Base-by-base conservation (phyloP, 2,113 vertebrate species). In the Phaetusa simplex region DNA sequence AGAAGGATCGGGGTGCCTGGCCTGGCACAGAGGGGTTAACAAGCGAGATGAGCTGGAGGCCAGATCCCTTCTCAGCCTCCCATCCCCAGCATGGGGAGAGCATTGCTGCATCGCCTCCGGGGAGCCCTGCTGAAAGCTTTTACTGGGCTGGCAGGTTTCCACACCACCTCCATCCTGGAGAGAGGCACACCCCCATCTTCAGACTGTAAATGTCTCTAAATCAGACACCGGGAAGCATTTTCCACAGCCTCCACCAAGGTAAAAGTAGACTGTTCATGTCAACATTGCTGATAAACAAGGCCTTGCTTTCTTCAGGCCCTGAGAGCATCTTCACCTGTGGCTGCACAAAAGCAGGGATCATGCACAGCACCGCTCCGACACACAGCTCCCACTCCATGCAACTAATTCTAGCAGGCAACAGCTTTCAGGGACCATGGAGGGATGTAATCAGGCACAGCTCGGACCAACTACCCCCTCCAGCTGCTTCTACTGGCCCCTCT, bases 61-160 rank as follows among this genome's bases (percentile, higher is more conserved):
- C 71, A 59, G 43, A 61, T 30, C 72, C 38, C n/a, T 34, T 18
- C 38, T 22, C 72, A 74, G 29, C 55, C 50, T 74, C 42, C 47
- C 70, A 58, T 19, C 6, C 42, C 73, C 70, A 23, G 56, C 52
- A 13, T 3, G 0, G 36, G 0, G 34, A 66, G 18, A 69, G 16
- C 1, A 7, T 17, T 67, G 91, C 67, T 78, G 86, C 88, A 56
- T 58, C 1, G 61, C 56, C 94, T 38, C 69, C 0, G 3, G 88
- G 93, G 88, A 94, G 82, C 88, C 90, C 86, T 30, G 59, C 72
- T 86, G 71, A 81, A 92, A 95, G 95, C 96, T 96, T 93, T 95
- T 64, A 74, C 59, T 22, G 88, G 55, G 55, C 80, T 92, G 92
- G 71, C 86, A 17, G 1, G 2, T 11, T 62, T 82, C 95, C 94